Conservation (phyloP, 2,888 invertebrate species). For the Tachina lurida region DNA sequence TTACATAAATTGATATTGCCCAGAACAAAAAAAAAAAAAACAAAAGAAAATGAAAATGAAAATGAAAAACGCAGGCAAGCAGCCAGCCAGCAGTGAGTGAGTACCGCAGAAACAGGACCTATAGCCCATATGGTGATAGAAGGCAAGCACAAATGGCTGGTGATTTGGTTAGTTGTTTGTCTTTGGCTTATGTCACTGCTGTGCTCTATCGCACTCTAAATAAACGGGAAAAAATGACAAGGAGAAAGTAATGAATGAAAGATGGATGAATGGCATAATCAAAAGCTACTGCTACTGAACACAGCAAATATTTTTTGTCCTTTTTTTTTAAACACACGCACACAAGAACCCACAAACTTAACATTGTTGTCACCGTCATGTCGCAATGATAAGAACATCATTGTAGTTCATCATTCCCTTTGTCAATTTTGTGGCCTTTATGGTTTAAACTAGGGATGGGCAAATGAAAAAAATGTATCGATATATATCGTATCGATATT, state of each 20-base stretch:
- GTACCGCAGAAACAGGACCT: conserved; percentile 12
- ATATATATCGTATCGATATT: too few relatives aligned
- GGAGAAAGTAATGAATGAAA: conserved; percentile 52
- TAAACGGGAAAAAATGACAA: conserved; percentile 23
- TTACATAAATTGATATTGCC: conserved; percentile 79
- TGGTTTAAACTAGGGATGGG: too few relatives aligned
- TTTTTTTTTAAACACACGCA: conserved; percentile 38
- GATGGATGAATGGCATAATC: conserved; percentile 69
- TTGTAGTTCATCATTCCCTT: conserved; percentile 67
- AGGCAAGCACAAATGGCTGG: conserved; percentile 51
- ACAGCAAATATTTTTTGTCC: conserved; percentile 62
- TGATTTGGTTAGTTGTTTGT: conserved; percentile 54
- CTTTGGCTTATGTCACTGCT: conserved; percentile 32
- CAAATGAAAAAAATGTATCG: too few relatives aligned
- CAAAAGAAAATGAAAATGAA: conserved; percentile 20
- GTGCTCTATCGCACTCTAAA: conserved; percentile 16
- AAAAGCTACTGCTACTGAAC: conserved; percentile 68
- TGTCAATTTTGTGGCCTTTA: conserved; percentile 66
- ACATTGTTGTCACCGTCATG: conserved; percentile 66
- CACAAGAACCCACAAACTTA: conserved; percentile 33
- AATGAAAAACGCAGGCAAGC: not conserved
- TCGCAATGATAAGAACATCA: conserved; percentile 65
- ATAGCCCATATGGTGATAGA: conserved; percentile 51
- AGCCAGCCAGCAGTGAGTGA: conserved; percentile 6
- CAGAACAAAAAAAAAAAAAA: conserved; percentile 54